Evolutionary conservation across 1,140 invertebrate species (phyloP), one percentile per base, ranked within the genome.

Genomic region (Drosophila willistoni): DNA sequence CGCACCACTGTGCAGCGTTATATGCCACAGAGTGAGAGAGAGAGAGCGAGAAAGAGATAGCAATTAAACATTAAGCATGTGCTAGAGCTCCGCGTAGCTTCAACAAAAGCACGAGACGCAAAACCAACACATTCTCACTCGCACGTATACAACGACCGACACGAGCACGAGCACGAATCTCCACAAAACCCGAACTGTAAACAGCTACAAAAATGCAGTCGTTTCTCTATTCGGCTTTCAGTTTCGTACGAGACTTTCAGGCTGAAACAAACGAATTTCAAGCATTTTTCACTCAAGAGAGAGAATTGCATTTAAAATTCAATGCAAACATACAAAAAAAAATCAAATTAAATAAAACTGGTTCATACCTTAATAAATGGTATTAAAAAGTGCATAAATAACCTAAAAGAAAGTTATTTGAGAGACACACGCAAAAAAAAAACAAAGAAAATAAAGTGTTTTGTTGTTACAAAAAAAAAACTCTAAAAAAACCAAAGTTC

Each of bases 171-270:
- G 34, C 34, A 36, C 34, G 34, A 36, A 36, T 12, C 7, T 12
- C 7, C 34, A 66, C 79, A 79, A 59, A 65, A 25, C 59, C 57
- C 83, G 72, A 82, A 73, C 36, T 12, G 71, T 65, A 44, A 56
- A 68, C 29, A 34, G 57, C 72, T 89, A 89, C 84, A 87, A 87
- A 86, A 87, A 83, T 87, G 84, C 84, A 84, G 84, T 78, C 75
- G 73, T 64, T 74, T 57, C 17, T 59, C 39, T 61, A 57, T 68
- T 89, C 80, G 80, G 81, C 66, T 89, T 80, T 89, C 77, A 87
- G 77, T 84, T 87, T 90, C 71, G 61, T 57, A 41, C 22, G 64
- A 68, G 69, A 79, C 77, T 81, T 84, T 39, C 57, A 62, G 61
- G 64, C 80, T 72, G 81, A 67, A 19, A 17, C 71, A 79, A 80